Conservation (phyloP, 2,797 vertebrate genomes). For the Helicolenus hilgendorfi region DNA sequence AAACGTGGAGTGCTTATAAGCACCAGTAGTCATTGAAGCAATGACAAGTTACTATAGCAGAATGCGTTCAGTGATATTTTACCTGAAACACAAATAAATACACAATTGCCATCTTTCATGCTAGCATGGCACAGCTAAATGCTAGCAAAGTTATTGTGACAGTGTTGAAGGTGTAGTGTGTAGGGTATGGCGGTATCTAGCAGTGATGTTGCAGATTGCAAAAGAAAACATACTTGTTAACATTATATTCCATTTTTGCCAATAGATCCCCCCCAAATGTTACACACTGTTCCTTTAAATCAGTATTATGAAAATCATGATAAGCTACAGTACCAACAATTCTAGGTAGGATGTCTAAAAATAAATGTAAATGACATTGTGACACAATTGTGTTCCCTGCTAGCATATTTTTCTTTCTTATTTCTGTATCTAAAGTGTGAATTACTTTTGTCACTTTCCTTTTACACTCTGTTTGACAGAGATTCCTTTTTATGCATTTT, state of each 20-base stretch:
- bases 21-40: conserved; percentile 45
- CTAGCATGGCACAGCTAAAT: conserved; percentile 16
- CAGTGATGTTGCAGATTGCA: too few species aligned
- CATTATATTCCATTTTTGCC: too few species aligned
- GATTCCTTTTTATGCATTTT: conserved; percentile 48
- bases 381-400: neutral
- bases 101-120: conserved; percentile 7
- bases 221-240: too few species aligned
- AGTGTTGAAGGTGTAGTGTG: neutral
- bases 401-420: neutral
- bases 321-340: conserved; percentile 28
- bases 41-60: conserved; percentile 39
- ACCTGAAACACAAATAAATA: conserved; percentile 52
- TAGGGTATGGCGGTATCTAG: too few species aligned
- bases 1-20: conserved; percentile 29
- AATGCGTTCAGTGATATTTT: conserved; percentile 56
- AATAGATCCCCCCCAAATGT: too few species aligned
- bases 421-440: conserved; percentile 30
- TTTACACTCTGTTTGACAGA: conserved; percentile 86
- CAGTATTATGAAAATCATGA: neutral
- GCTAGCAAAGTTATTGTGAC: neutral
- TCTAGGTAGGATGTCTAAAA: neutral
- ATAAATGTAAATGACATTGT: neutral
- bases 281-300: neutral
- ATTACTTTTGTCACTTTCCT: conserved; percentile 38